Evolutionary conservation across 2,113 vertebrate genomes (phyloP), one percentile per base, ranked within the genome.

Genomic region (Ifrita kowaldi): DNA sequence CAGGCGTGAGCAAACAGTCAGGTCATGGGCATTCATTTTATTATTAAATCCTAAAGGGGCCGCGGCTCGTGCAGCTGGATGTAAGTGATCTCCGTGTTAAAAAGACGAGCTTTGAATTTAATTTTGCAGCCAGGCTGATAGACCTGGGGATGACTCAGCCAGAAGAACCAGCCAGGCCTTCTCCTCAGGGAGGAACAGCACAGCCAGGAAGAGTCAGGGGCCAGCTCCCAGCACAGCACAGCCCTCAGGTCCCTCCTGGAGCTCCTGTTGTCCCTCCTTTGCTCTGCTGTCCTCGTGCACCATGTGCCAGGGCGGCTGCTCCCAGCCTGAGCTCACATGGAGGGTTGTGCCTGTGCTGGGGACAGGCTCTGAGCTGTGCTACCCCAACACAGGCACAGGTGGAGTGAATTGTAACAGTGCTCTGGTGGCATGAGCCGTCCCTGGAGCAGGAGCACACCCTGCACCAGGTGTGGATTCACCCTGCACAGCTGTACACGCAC

Each of bases 31-130:
- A 94, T 96, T 97, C 95, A 94, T 96, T 96, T 96, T 95, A 94
- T 96, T 97, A 96, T 97, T 96, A 96, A 96, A 96, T 94, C 95
- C 95, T 94, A 91, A 93, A 91, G 93, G 95, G 85, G 95, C 95
- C 9, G 3, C 0, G 13, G 95, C 95, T 96, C 19, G 4, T 96
- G 95, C 95, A 90, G 91, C 95, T 95, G 95, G 93, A 88, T 95
- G 95, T 91, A 96, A 96, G 96, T 70, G 93, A 97, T 90, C 95
- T 92, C 86, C 68, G 35, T 84, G 92, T 93, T 95, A 74, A 93
- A 93, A 95, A 88, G 93, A 97, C 84, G 16, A 90, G 90, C 93
- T 90, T 47, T 89, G 88, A 97, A 96, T 97, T 94, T 90, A 96
- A 96, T 97, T 96, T 84, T 84, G 88, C 77, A 92, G 85, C 88